A percentile compares a stretch with the other conserved stretches of the same genome.
phyloP scores from a whole-genome alignment of 1,140 invertebrate species.

The Drosophila funebris region DNA sequence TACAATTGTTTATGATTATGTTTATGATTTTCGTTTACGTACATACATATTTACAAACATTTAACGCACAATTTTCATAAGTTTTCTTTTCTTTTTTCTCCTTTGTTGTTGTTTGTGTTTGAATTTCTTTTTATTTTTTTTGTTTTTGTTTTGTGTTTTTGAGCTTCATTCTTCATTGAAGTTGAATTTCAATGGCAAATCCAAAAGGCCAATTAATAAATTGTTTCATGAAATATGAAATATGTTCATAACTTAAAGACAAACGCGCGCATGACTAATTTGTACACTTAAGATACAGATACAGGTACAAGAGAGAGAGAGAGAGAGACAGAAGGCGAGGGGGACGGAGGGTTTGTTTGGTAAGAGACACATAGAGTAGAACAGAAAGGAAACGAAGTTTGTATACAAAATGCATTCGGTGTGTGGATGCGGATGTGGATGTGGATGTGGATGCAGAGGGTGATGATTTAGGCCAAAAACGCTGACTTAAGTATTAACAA shows the following conservation, averaged over 20 bases:
- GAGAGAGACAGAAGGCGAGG: neutral
- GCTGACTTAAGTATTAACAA: conserved; percentile 49
- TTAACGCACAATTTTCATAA: conserved; percentile 46
- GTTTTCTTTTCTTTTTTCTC: no score
- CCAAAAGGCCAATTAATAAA: conserved; percentile 37
- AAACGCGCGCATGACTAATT: conserved; percentile 80
- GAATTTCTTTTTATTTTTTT: conserved; percentile 22
- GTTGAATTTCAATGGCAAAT: conserved; percentile 52
- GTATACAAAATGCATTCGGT: conserved; percentile 60
- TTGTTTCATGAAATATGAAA: conserved; percentile 54
- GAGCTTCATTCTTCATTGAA: conserved; percentile 46
- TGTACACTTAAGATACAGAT: conserved; percentile 69
- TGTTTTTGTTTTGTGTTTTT: conserved; percentile 34
- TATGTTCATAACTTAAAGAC: conserved; percentile 76
- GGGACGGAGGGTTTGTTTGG: no score
- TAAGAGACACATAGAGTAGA: neutral
- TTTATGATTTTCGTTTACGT: conserved; percentile 36
- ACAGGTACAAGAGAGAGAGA: conserved; percentile 6
- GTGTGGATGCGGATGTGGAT: conserved; percentile 7
- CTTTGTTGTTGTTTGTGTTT: conserved; percentile 1
- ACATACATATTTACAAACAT: conserved; percentile 50
- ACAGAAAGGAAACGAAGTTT: conserved; percentile 9
- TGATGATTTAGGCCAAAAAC: conserved; percentile 11
- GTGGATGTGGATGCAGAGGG: neutral
- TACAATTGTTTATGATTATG: conserved; percentile 55